Evolutionary conservation across 92 coral and sea anemone genomes (phyloP).

Genomic region (Paramuricea clavata): DNA sequence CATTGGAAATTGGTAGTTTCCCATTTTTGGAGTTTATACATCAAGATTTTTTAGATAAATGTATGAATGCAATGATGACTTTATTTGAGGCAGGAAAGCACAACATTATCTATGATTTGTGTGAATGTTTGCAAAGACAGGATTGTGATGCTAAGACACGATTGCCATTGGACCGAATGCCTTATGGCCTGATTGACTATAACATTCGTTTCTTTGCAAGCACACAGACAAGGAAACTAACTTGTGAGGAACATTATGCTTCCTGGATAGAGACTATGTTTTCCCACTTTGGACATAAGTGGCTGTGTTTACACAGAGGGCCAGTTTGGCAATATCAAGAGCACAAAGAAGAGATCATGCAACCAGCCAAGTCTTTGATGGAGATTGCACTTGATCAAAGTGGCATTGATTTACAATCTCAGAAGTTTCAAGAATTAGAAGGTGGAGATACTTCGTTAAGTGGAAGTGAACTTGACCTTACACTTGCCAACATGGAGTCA

Average conservation of each 20-base stretch:
- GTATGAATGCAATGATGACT: constrained; percentile 25
- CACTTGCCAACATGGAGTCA: constrained; percentile 13
- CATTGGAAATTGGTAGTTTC: background rate
- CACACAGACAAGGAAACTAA: constrained; percentile 39
- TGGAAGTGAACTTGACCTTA: constrained; percentile 8
- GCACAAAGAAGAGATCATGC: background rate
- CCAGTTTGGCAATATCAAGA: constrained; percentile 44
- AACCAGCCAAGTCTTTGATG: background rate
- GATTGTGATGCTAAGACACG: background rate
- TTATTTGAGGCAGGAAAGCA: constrained; percentile 36
- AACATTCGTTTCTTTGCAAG: constrained; percentile 64
- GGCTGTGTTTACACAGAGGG: constrained; percentile 65
- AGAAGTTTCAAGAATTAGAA: constrained; percentile 49
- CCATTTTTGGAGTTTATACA: constrained; percentile 30
- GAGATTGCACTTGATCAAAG: constrained; percentile 52
- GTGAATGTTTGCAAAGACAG: constrained; percentile 34
- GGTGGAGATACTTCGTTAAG: constrained; percentile 3
- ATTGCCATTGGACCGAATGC: constrained; percentile 76
- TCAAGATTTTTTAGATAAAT: constrained; percentile 26
- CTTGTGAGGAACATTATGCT: constrained; percentile 60
- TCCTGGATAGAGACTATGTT: constrained; percentile 71
- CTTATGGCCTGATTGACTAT: constrained; percentile 67
- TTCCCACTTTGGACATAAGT: constrained; percentile 76
- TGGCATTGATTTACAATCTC: constrained; percentile 13
- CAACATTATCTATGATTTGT: constrained; percentile 22